Conservation (phyloP, 2,113 vertebrate genomes). For the Symphodus melops region DNA sequence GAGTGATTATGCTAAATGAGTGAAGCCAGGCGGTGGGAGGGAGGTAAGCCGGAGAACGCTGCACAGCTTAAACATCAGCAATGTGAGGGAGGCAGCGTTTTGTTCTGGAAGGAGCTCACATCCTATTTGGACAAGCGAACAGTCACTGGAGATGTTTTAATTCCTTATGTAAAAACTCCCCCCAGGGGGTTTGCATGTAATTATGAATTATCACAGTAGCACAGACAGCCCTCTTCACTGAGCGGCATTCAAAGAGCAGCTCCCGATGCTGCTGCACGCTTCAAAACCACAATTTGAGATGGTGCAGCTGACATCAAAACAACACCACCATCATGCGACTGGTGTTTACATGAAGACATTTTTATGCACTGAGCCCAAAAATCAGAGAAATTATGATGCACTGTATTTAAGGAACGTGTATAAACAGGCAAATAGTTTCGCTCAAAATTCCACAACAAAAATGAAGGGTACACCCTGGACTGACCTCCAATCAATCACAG, state of each 20-base stretch:
- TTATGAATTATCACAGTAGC: conserved; percentile 75
- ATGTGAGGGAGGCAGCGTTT: conserved; percentile 40
- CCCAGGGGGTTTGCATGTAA: conserved; percentile 74
- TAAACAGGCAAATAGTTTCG: no score
- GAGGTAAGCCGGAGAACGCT: conserved; percentile 15
- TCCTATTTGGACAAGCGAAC: conserved; percentile 65
- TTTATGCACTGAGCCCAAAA: conserved; percentile 18
- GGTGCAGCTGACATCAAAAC: conserved; percentile 47
- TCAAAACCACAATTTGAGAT: conserved; percentile 42
- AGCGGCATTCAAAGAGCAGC: conserved; percentile 45
- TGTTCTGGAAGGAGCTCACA: conserved; percentile 60
- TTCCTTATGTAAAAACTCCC: conserved; percentile 60
- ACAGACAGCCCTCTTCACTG: conserved; percentile 51
- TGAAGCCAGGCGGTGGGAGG: conserved; percentile 18
- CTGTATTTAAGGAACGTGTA: background rate
- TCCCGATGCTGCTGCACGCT: conserved; percentile 12
- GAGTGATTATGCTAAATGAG: conserved; percentile 28
- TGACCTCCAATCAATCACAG: no score
- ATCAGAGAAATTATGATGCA: background rate
- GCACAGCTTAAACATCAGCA: conserved; percentile 26
- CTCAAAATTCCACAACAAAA: no score
- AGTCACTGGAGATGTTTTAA: conserved; percentile 65
- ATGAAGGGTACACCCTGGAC: no score
- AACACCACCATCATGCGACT: conserved; percentile 23
- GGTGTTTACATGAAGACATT: conserved; percentile 1